Base-by-base conservation (phyloP, 2,888 invertebrate genomes). In the Agriopis marginaria region DNA sequence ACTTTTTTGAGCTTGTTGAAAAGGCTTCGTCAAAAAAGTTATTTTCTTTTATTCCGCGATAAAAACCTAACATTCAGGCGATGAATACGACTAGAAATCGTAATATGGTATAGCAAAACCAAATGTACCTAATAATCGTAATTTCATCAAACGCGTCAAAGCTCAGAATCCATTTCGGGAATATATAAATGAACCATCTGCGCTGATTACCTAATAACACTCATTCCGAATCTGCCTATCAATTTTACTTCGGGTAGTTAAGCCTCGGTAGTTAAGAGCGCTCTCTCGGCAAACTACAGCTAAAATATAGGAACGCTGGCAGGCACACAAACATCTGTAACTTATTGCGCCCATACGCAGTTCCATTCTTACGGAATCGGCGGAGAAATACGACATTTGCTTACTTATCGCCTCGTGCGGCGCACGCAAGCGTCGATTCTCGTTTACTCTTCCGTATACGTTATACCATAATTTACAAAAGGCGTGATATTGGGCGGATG, bases 341-440 rank as follows among this genome's bases (percentile, higher is more conserved):
- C 74, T 77, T 74, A 75, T 72, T 60, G 68, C 68, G 66, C 66
- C 70, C 70, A 70, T 66, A 63, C 71, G 55, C 64, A 66, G 71
- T 66, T 47, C 54, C 68, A 65, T 68, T 68, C 60, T 72, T 68
- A 63, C 65, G 49, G 70, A 70, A 66, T 70, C 66, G 70, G 49
- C 50, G 66, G 59, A 66, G 70, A 75, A 68, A 75, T 74, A 73
- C 65, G 67, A 71, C 71, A 77, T 75, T 76, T 73, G 71, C 68
- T 75, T 75, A 75, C 69, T 74, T 77, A 77, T 76, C 70, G 66
- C 70, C 71, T 68, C 70, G 72, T 74, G 71, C 64, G 68, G 71
- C 61, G 66, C 73, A 65, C 75, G 74, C 68, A 72, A 73, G 64
- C 72, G 73, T 76, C 77, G 67, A 74, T 75, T 71, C 75, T 74